phyloP scores from a whole-genome alignment of 2,888 invertebrate genomes.

The Agonopterix alstromeriana region DNA sequence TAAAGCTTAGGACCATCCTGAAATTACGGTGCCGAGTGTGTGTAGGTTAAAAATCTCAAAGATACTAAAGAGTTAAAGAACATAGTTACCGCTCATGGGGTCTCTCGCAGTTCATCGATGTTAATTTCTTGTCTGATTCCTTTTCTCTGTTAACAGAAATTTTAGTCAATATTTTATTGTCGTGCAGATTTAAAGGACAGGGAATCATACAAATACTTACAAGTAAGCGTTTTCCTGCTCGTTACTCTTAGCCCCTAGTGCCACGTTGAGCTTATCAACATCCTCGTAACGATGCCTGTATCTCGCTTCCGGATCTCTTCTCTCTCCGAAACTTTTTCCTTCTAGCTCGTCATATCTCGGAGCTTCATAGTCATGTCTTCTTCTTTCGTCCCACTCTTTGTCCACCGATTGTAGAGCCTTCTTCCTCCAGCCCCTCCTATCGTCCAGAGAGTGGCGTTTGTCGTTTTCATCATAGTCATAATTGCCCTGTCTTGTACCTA shows the following conservation, averaged over 20 bases:
- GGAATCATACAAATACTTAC: no score
- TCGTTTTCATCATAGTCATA: slow-evolving; percentile 56
- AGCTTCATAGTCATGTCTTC: slow-evolving; percentile 41
- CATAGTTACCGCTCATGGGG: slow-evolving; percentile 51
- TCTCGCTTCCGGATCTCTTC: slow-evolving; percentile 28
- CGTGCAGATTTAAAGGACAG: no score
- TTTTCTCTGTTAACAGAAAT: slow-evolving; percentile 40
- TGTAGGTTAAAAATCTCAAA: no score
- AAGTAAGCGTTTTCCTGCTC: slow-evolving; percentile 18
- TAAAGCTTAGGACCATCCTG: no score
- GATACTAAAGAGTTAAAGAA: neutral
- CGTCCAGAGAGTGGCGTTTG: slow-evolving; percentile 49
- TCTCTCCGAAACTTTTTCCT: slow-evolving; percentile 24
- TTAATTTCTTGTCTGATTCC: slow-evolving; percentile 43
- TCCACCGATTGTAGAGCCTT: slow-evolving; percentile 46
- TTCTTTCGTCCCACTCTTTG: slow-evolving; percentile 42
- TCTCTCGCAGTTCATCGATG: slow-evolving; percentile 52
- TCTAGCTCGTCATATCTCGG: slow-evolving; percentile 47
- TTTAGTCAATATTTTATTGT: neutral
- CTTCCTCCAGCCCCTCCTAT: slow-evolving; percentile 58
- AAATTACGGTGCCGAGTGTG: no score
- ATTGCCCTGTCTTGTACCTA: slow-evolving; percentile 34
- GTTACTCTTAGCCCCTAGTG: slow-evolving; percentile 32
- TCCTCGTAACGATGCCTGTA: slow-evolving; percentile 45
- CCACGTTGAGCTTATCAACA: slow-evolving; percentile 10